phyloP scores from a whole-genome alignment of 2,888 invertebrate species.

The Acanthopleura granulata region DNA sequence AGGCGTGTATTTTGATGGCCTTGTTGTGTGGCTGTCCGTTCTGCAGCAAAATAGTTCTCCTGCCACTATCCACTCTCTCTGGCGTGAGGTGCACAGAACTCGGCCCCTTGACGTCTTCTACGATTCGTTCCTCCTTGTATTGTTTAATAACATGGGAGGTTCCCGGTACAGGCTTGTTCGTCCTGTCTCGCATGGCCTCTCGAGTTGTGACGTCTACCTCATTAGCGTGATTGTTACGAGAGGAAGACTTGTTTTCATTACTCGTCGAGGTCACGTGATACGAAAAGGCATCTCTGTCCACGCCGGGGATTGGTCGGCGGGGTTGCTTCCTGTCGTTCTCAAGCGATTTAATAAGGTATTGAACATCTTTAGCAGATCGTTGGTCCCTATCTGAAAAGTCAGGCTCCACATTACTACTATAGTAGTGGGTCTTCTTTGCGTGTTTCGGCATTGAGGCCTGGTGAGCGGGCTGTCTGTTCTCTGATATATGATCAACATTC shows the following conservation, averaged over 20 bases:
- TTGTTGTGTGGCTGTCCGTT: background rate
- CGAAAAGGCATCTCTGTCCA: constrained; percentile 9
- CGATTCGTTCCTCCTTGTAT: constrained; percentile 1
- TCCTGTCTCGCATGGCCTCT: constrained; percentile 18
- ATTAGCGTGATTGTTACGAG: constrained; percentile 15
- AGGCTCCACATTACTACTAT: background rate
- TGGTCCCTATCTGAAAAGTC: background rate
- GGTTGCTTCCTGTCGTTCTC: constrained; percentile 6
- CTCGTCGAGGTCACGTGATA: constrained; percentile 15
- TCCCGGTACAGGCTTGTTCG: background rate
- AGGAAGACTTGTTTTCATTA: background rate
- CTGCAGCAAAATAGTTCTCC: background rate
- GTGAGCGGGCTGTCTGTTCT: background rate
- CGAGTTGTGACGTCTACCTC: constrained; percentile 18
- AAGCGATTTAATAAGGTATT: constrained; percentile 6
- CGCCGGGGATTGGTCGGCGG: constrained; percentile 11
- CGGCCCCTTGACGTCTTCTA: background rate
- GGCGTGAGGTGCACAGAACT: background rate
- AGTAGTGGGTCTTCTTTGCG: background rate
- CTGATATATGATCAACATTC: background rate
- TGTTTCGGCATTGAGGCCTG: background rate
- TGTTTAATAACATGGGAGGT: constrained; percentile 10
- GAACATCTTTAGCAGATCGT: background rate
- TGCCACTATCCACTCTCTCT: background rate
- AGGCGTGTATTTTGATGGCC: background rate